Conservation (phyloP, 2,797 vertebrate genomes). For the Dromococcyx pavoninus region DNA sequence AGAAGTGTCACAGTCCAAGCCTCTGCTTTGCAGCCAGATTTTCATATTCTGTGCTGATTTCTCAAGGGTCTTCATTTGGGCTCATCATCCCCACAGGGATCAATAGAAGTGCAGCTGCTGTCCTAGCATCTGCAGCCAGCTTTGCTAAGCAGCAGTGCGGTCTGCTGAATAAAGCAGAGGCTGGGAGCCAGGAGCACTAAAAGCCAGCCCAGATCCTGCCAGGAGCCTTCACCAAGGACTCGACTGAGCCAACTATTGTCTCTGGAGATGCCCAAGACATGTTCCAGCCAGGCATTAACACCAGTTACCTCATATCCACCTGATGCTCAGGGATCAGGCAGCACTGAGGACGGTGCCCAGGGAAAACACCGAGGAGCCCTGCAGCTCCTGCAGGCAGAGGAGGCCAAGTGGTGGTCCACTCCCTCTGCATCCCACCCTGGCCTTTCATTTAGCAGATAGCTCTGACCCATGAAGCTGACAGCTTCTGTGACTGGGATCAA, state of each 20-base stretch:
- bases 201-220: neutral
- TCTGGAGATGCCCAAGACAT: neutral
- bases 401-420: neutral
- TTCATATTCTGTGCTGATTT: constrained; percentile 43
- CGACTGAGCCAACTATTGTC: neutral
- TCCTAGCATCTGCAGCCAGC: constrained; percentile 38
- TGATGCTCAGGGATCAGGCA: neutral
- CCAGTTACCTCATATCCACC: fast-evolving
- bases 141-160: constrained; percentile 19
- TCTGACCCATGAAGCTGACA: neutral
- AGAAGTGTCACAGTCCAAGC: neutral
- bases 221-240: neutral
- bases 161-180: constrained; percentile 1
- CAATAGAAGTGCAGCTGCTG: constrained; percentile 47
- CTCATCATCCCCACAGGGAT: constrained; percentile 50
- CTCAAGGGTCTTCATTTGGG: constrained; percentile 49
- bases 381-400: neutral
- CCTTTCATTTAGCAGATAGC: neutral
- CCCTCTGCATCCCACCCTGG: neutral
- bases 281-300: neutral
- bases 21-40: constrained; percentile 10
- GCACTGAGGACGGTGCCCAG: neutral
- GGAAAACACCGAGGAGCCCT: neutral
- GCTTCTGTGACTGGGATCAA: neutral
- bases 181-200: neutral